Percentiles rank a stretch among this genome's conserved stretches.
phyloP scores from a whole-genome alignment of 2,113 vertebrate genomes.

The Nibea albiflora region DNA sequence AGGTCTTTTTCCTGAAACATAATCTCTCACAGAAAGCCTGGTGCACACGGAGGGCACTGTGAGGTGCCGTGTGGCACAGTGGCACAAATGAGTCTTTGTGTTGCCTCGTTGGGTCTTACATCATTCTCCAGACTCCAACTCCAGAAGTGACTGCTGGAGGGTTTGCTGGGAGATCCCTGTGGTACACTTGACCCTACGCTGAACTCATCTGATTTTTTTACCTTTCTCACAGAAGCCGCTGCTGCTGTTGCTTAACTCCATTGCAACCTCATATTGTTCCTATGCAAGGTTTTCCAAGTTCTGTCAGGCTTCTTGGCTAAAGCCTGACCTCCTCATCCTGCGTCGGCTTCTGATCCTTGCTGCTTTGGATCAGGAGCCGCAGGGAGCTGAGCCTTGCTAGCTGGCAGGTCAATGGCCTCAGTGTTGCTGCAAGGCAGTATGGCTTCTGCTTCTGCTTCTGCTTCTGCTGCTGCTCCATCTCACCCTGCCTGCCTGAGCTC shows the following conservation, averaged over 20 bases:
- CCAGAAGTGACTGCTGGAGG: constrained; percentile 24
- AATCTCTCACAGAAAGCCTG: constrained; percentile 26
- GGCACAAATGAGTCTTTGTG: constrained; percentile 73
- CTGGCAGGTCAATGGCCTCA: constrained; percentile 43
- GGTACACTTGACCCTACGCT: constrained; percentile 34
- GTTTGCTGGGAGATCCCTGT: constrained; percentile 24
- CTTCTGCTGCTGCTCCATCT: constrained; percentile 51
- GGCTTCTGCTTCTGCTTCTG: constrained; percentile 15
- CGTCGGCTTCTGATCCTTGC: constrained; percentile 12
- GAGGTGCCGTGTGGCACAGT: constrained; percentile 45
- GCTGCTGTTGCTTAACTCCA: background rate
- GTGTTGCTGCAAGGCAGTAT: constrained; percentile 22
- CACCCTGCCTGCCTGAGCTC: constrained; percentile 54
- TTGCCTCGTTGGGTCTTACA: constrained; percentile 56
- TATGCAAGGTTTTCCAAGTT: constrained; percentile 7
- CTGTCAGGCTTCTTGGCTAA: background rate
- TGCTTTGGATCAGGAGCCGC: constrained; percentile 47
- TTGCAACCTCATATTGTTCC: constrained; percentile 11
- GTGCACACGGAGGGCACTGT: constrained; percentile 44
- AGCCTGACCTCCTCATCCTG: constrained; percentile 24
- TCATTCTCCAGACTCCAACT: constrained; percentile 58
- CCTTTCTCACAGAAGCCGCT: constrained; percentile 41
- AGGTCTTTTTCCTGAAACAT: constrained; percentile 61
- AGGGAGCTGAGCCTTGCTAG: constrained; percentile 2
- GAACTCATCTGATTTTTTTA: constrained; percentile 38